Evolutionary conservation across 2,113 vertebrate genomes (phyloP).

Genomic region (Centropus unirufus): DNA sequence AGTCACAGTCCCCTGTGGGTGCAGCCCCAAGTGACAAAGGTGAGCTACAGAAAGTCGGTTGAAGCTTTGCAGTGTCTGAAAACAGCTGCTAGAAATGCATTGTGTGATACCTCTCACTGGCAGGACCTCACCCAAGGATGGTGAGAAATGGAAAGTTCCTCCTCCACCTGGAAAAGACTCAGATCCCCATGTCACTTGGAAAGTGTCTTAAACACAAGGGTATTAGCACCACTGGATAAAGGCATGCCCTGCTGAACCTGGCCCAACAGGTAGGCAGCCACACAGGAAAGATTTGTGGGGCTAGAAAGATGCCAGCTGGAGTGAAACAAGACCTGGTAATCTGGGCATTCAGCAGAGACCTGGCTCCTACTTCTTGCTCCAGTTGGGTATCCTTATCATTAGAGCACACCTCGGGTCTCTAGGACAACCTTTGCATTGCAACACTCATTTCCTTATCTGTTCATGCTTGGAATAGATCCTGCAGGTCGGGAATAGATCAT

Average conservation of each 20-base stretch:
- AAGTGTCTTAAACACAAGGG: not conserved
- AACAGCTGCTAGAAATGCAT: not conserved
- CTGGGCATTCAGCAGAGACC: not conserved
- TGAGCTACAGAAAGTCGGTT: not conserved
- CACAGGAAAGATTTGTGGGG: not conserved
- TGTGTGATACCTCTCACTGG: not conserved
- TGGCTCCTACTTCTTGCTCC: not conserved
- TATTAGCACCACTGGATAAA: not conserved
- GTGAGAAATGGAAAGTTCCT: not conserved
- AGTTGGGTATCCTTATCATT: not conserved
- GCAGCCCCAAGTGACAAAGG: not conserved
- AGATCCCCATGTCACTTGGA: rapidly evolving
- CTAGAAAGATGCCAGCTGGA: not conserved
- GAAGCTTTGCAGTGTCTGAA: not conserved
- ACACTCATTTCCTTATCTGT: not conserved
- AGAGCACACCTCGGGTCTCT: not conserved
- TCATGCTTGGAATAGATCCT: not conserved
- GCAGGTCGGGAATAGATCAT: not conserved
- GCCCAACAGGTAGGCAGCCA: not conserved
- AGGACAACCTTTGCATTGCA: not conserved
- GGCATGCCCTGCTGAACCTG: not conserved
- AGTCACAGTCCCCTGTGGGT: not conserved
- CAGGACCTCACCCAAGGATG: not conserved
- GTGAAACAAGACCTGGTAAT: not conserved
- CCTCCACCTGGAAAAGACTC: not conserved